Conservation (phyloP, 2,113 vertebrate species). For the Oceanites oceanicus region DNA sequence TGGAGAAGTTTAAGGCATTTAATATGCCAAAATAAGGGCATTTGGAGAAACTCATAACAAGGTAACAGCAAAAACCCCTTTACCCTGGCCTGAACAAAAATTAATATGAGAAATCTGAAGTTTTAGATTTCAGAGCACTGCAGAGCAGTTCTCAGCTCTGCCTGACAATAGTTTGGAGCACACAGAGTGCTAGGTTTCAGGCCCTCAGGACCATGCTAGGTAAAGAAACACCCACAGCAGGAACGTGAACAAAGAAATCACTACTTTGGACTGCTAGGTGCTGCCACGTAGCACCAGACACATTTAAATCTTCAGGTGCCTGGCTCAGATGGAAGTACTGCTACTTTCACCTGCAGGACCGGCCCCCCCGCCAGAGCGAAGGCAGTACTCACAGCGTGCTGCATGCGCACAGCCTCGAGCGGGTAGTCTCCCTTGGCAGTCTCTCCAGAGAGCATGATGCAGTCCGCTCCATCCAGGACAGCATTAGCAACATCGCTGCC, state of each 20-base stretch:
- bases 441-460: constrained; percentile 97
- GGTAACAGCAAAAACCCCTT: background rate
- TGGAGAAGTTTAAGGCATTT: background rate
- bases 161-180: background rate
- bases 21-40: background rate
- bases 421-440: constrained; percentile 98
- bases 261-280: background rate
- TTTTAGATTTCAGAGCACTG: background rate
- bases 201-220: fast-evolving
- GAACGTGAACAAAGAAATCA: fast-evolving
- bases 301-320: background rate
- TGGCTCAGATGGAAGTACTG: background rate
- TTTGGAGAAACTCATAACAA: background rate
- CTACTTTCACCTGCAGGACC: fast-evolving
- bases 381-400: constrained; percentile 84
- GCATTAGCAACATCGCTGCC: constrained; percentile 96
- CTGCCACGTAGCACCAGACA: background rate
- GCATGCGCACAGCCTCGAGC: constrained; percentile 90
- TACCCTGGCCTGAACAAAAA: background rate
- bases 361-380: too few relatives aligned
- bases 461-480: constrained; percentile 93
- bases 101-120: fast-evolving
- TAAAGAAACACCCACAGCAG: background rate
- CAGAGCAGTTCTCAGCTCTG: background rate
- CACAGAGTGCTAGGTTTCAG: background rate